Percentiles rank a stretch among this genome's conserved stretches.
These are phyloP conservation scores for Notarius lentiginosus DNA, from an alignment of 2,113 vertebrate genomes.

Conservation along the genomic window DNA sequence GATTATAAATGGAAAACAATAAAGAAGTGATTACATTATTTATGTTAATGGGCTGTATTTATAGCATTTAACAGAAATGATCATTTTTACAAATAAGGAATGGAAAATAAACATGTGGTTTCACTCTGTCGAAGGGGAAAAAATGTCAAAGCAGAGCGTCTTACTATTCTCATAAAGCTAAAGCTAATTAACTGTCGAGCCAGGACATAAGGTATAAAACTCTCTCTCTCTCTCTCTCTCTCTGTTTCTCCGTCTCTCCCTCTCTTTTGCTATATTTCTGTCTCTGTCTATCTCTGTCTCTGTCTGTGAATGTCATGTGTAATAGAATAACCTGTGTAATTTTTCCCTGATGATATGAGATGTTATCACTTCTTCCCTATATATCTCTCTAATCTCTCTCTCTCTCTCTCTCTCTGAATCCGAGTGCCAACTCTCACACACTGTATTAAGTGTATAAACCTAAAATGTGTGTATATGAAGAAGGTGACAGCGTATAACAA, in stretches of 20 bases:
- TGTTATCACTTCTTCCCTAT: constrained; percentile 29
- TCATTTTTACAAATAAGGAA: background rate
- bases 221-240: background rate
- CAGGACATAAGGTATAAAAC: background rate
- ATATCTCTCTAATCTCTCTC: background rate
- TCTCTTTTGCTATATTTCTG: background rate
- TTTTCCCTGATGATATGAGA: constrained; percentile 34
- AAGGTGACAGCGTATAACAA: background rate
- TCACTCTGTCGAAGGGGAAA: background rate
- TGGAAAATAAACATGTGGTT: background rate
- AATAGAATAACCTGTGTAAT: constrained; percentile 28
- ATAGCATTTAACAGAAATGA: background rate
- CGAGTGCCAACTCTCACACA: background rate
- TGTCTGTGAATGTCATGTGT: constrained; percentile 38
- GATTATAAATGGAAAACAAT: background rate
- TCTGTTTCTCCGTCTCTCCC: background rate
- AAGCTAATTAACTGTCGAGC: background rate
- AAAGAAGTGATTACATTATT: background rate
- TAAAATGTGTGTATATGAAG: background rate
- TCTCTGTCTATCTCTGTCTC: background rate
- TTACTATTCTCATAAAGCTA: background rate
- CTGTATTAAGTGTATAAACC: background rate
- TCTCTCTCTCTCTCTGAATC: background rate
- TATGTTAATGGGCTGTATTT: background rate
- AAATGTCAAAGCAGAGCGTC: background rate